phyloP scores from a whole-genome alignment of 2,797 vertebrate species.

The Bovichtus variegatus region DNA sequence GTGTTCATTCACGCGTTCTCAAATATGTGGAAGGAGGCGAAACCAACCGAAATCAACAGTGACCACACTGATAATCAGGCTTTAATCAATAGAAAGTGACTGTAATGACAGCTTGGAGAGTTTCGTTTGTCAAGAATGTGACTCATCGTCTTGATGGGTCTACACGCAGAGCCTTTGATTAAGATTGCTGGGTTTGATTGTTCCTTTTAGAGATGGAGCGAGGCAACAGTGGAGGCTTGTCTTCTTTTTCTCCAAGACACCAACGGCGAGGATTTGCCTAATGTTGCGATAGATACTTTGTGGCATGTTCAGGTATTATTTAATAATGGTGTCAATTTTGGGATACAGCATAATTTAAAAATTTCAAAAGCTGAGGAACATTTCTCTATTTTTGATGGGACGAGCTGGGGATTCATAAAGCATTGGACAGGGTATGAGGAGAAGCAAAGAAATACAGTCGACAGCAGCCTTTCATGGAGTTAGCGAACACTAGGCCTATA shows the following conservation, averaged over 20 bases:
- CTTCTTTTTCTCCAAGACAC: background rate
- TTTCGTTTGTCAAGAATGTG: constrained; percentile 20
- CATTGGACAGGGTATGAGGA: background rate
- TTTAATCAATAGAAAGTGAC: constrained; percentile 50
- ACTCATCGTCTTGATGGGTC: constrained; percentile 40
- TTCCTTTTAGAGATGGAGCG: constrained; percentile 6
- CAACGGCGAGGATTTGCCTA: background rate
- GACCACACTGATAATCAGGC: constrained; percentile 17
- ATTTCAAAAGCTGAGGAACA: background rate
- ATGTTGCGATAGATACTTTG: background rate
- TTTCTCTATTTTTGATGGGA: background rate
- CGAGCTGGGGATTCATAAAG: background rate
- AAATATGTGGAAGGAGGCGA: background rate
- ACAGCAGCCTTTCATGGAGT: constrained; percentile 40
- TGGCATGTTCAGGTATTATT: background rate
- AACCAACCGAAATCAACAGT: background rate
- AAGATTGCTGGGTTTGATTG: constrained; percentile 26
- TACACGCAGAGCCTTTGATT: constrained; percentile 32
- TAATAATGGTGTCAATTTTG: constrained; percentile 1
- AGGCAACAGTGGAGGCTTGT: background rate
- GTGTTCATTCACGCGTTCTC: background rate
- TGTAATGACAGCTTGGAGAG: constrained; percentile 34
- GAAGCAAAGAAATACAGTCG: constrained; percentile 22
- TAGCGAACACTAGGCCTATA: background rate
- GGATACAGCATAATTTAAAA: background rate